Evolutionary conservation across 1,140 invertebrate species (phyloP).

Genomic region (Melipona quadrifasciata): DNA sequence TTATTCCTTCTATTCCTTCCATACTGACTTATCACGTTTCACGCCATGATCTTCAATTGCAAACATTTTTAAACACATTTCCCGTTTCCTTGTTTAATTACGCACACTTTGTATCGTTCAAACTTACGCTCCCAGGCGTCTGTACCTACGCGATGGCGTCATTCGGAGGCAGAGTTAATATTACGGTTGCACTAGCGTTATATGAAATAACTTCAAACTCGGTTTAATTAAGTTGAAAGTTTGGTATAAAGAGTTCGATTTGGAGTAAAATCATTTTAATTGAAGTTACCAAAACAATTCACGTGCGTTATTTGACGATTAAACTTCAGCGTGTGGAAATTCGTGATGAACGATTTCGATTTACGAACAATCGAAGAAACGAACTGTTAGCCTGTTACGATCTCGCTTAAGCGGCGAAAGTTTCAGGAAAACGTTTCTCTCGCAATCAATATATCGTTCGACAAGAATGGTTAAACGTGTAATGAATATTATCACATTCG

Average conservation of each 20-base stretch:
- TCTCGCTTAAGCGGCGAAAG: not conserved
- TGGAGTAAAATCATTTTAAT: not conserved
- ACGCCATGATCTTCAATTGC: too few relatives aligned
- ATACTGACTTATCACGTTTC: too few relatives aligned
- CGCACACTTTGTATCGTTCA: not conserved
- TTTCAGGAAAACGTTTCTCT: not conserved
- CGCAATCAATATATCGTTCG: not conserved
- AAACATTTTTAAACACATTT: not conserved
- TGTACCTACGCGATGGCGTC: not conserved
- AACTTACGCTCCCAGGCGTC: not conserved
- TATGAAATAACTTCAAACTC: slow-evolving; percentile 4
- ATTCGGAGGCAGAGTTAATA: slow-evolving; percentile 9
- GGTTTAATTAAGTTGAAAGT: not conserved
- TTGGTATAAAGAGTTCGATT: not conserved
- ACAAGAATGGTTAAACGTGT: not conserved
- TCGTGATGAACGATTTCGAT: not conserved
- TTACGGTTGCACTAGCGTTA: not conserved
- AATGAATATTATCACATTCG: not conserved
- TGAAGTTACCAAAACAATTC: not conserved
- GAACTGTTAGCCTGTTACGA: not conserved
- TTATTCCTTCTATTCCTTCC: not conserved
- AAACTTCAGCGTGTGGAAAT: too few relatives aligned
- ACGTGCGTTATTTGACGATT: not conserved
- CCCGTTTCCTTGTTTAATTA: not conserved
- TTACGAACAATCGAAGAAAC: not conserved